Base-by-base conservation (phyloP, 1,140 invertebrate species). In the Drosophila eugracilis region DNA sequence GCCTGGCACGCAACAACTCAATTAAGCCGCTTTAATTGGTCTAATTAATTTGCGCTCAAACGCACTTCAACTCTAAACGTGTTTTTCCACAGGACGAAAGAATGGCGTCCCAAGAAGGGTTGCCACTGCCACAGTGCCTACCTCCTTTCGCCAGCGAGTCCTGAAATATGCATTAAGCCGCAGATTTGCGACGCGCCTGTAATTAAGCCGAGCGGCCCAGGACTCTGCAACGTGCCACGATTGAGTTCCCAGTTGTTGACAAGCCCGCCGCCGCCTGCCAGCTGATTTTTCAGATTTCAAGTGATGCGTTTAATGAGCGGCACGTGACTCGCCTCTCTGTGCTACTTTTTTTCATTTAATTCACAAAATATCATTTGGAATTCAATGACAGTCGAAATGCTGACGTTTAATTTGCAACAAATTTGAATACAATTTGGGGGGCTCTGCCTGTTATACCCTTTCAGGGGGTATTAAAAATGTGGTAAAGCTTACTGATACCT, bases 31-130 rank as follows among this genome's bases (percentile, higher is more conserved):
- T 90, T 90, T 90, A 90, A 90, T 90, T 90, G 89, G 89, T 78
- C 89, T 90, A 90, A 90, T 90, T 90, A 90, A 90, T 90, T 90
- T 90, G 81, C 89, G 84, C 89, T 89, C 89, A 88, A 88, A 81
- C 83, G 84, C 83, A 78, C 83, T 88, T 88, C 44, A 88, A 71
- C 70, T 75, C 84, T 88, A 88, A 88, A 88, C 83, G 83, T 88
- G 81, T 81, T 85, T 75, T 77, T 81, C 57, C 75, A 60, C 57
- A 73, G 60, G 57, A 37, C 70, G 70, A 54, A 47, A 26, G 32
- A 74, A 41, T 63, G 54, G 49, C 49, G 53, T 36, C 48, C 22
- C 72, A 7, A 63, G 57, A 85, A 75, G 75, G 71, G 76, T 83
- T 84, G 71, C 52, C 54, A 1, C 12, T 4, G 30, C 30, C 26